Evolutionary conservation across 2,888 invertebrate species (phyloP).

Genomic region (Ochropacha duplaris): DNA sequence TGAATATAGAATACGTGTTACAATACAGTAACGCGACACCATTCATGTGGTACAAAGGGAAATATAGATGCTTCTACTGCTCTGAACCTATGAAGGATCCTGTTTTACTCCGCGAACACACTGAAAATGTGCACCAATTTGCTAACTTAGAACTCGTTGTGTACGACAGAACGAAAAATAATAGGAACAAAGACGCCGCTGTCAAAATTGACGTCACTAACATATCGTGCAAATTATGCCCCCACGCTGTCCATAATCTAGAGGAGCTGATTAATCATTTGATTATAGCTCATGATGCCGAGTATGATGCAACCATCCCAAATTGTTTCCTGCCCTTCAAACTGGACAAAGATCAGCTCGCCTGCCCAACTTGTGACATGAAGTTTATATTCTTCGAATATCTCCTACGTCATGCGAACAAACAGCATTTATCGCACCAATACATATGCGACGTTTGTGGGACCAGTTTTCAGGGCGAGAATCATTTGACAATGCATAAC

Average conservation of each 20-base stretch:
- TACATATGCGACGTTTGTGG: conserved; percentile 77
- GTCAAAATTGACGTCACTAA: conserved; percentile 73
- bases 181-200: conserved; percentile 71
- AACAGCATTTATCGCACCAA: conserved; percentile 70
- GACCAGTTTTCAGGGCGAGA: conserved; percentile 75
- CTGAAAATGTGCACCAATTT: conserved; percentile 52
- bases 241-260: conserved; percentile 48
- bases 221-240: conserved; percentile 65
- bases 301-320: conserved; percentile 68
- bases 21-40: conserved; percentile 74
- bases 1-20: conserved; percentile 72
- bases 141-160: conserved; percentile 68
- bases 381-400: conserved; percentile 76
- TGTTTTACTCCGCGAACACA: conserved; percentile 56
- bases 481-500: conserved; percentile 75
- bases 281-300: conserved; percentile 73
- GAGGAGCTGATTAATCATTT: conserved; percentile 72
- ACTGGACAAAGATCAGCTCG: conserved; percentile 64
- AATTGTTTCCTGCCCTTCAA: conserved; percentile 73
- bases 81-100: conserved; percentile 68
- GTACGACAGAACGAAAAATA: conserved; percentile 68
- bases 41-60: conserved; percentile 73
- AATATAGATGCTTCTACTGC: conserved; percentile 72
- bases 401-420: conserved; percentile 69
- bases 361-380: conserved; percentile 69